Conservation (phyloP, 2,113 vertebrate species). For the Ammodramus savannarum region DNA sequence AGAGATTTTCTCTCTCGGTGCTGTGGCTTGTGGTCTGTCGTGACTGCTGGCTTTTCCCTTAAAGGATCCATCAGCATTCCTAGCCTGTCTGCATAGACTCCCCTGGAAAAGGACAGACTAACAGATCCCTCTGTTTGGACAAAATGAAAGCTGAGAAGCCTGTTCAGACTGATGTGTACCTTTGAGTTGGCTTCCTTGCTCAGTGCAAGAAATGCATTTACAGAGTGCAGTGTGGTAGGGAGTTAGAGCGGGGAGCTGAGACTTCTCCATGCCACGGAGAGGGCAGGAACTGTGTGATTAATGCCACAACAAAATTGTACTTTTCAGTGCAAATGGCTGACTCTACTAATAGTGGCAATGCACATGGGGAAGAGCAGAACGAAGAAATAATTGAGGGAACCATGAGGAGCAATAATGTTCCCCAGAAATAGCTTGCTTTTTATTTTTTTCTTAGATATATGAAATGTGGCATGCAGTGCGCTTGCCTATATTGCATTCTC, state of each 20-base stretch:
- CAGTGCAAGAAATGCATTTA: neutral
- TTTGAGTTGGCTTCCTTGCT: neutral
- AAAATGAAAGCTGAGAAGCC: neutral
- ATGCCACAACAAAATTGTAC: rapidly evolving
- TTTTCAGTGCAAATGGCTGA: neutral
- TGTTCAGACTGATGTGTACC: neutral
- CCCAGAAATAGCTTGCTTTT: neutral
- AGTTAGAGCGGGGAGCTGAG: neutral
- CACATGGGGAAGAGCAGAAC: neutral
- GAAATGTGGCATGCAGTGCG: neutral
- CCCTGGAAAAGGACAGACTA: neutral
- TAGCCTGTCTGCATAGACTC: neutral
- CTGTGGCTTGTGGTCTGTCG: rapidly evolving
- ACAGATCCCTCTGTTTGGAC: neutral
- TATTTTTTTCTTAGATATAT: neutral
- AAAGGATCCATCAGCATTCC: neutral
- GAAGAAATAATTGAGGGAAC: neutral
- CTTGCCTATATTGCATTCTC: constrained; percentile 54
- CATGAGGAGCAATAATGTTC: neutral
- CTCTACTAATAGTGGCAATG: neutral
- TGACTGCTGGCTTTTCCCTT: neutral
- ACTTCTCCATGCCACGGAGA: rapidly evolving
- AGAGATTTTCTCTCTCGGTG: rapidly evolving
- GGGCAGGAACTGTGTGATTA: neutral
- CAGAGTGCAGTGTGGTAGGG: rapidly evolving